Percentiles rank a stretch among this genome's conserved stretches.
Conservation (phyloP, 2,113 vertebrate genomes). For the Motacilla tschutschensis region DNA sequence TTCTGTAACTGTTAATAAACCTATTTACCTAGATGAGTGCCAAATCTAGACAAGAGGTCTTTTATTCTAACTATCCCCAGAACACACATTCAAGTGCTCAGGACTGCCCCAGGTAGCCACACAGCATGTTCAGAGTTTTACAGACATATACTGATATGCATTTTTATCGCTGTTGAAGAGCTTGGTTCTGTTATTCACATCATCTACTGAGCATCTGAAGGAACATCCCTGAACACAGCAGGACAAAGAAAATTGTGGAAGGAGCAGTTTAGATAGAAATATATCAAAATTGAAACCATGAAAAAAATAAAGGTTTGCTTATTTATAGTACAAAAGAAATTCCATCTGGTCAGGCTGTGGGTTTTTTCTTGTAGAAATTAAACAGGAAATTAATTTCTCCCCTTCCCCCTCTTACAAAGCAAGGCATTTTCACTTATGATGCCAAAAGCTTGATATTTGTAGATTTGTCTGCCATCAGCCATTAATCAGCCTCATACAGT, state of each 20-base stretch:
- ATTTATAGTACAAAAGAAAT: conserved; percentile 15
- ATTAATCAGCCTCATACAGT: conserved; percentile 58
- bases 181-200: neutral
- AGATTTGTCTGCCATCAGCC: neutral
- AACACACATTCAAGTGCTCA: neutral
- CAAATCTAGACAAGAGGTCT: neutral
- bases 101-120: neutral
- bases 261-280: conserved; percentile 15
- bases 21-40: neutral
- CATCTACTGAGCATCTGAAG: neutral
- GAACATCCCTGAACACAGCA: neutral
- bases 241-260: neutral
- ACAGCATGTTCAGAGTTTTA: neutral
- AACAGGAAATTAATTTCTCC: conserved; percentile 33
- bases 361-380: conserved; percentile 33
- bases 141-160: neutral
- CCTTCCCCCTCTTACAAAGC: neutral
- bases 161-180: neutral
- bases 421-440: conserved; percentile 31
- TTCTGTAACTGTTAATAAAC: neutral
- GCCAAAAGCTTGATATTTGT: conserved; percentile 22
- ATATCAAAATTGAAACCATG: neutral
- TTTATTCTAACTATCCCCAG: neutral
- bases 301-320: neutral
- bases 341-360: neutral